Conservation (phyloP, 2,113 vertebrate species). For the Phalacrocorax pelagicus region DNA sequence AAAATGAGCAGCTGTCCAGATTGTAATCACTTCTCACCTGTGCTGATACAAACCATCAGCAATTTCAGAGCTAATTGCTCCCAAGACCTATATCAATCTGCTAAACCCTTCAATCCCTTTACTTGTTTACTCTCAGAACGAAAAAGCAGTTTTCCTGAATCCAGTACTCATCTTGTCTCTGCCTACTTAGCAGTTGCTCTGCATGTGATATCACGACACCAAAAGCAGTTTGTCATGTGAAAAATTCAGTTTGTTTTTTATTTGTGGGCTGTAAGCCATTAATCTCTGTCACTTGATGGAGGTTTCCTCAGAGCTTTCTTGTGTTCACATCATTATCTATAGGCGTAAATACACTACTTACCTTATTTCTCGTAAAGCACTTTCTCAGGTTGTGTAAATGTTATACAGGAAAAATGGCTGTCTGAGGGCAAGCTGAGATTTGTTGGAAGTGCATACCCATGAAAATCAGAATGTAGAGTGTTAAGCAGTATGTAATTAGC, state of each 20-base stretch:
- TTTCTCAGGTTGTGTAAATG: neutral
- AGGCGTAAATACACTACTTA: neutral
- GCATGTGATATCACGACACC: neutral
- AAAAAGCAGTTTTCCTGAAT: neutral
- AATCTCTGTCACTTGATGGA: neutral
- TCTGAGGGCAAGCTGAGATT: neutral
- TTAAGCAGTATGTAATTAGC: neutral
- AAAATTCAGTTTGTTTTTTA: neutral
- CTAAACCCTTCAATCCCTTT: neutral
- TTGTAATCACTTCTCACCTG: neutral
- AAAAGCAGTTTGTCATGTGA: neutral
- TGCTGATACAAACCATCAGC: neutral
- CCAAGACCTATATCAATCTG: neutral
- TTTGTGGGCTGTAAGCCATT: neutral
- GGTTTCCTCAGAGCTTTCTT: neutral
- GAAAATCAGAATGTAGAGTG: accelerated
- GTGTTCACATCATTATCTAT: neutral
- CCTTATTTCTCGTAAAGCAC: neutral
- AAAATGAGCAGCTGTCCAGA: neutral
- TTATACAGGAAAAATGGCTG: neutral
- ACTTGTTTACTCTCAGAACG: neutral
- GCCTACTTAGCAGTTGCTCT: neutral
- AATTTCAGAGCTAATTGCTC: neutral
- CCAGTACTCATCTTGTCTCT: neutral
- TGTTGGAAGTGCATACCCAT: neutral